Evolutionary conservation across 2,113 vertebrate species (phyloP), one percentile per base, ranked within the genome.

Genomic region (Ageneiosus marmoratus): DNA sequence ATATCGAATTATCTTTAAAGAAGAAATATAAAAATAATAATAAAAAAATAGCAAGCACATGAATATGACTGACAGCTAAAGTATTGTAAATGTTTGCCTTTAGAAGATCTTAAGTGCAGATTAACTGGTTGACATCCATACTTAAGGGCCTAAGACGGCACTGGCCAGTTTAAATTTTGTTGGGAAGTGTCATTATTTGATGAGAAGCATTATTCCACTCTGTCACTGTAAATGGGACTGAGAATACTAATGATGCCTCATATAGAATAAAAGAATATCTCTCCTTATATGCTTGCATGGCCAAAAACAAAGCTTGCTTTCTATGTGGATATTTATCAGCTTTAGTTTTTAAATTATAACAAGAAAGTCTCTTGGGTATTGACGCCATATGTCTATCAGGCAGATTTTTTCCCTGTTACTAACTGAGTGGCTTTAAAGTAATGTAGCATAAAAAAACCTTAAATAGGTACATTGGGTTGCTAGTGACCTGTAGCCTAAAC

Each of bases 161-260:
- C 20, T 15, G 60, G 63, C 55, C 69, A 81, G 55, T 76, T 73
- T 32, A 44, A 80, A 58, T 75, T 62, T 51, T 58, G 50, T 77
- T 22, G 5, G 41, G 62, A 77, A 69, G 32, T 65, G 37, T 79
- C 53, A 74, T 88, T 86, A 84, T 48, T 65, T 76, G 73, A 84
- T 84, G 41, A 85, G 46, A 34, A 79, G 58, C 20, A 62, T n/a
- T 73, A 53, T 67, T n/a, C 6, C 51, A 55, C 18, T 70, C 32
- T 63, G 74, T 67, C 67, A 62, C 29, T 48, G n/a, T 72, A 78
- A 85, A 62, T 34, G 58, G 22, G 51, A 53, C 18, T 2, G 78
- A 60, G 79, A 79, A 62, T 34, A 32, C 41, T 69, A 83, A 81
- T n/a, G 29, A 22, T 60, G 18, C 67, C 32, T n/a, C 32, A 51